phyloP scores from a whole-genome alignment of 2,888 invertebrate genomes.

The Penaeus monodon region DNA sequence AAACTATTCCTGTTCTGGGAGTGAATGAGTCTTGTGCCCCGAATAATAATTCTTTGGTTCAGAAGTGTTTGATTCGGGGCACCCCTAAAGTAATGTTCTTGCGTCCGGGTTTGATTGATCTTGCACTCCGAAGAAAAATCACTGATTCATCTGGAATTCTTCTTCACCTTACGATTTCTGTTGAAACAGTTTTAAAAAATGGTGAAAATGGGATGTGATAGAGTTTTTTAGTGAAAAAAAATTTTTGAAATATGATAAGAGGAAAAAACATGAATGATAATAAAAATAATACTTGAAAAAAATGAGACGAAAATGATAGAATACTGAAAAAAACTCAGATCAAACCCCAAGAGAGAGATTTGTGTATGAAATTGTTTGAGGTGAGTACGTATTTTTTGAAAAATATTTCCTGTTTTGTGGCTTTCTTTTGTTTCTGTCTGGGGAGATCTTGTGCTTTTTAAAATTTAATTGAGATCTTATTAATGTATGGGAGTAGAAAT shows the following conservation, averaged over 20 bases:
- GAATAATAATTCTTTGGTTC: too few relatives aligned
- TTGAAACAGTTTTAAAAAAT: conserved; percentile 42
- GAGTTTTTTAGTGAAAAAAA: neutral
- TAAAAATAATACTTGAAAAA: neutral
- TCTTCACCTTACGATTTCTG: conserved; percentile 49
- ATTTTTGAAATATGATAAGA: too few relatives aligned
- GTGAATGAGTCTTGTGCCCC: too few relatives aligned
- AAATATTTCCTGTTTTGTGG: conserved; percentile 47
- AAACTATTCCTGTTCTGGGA: too few relatives aligned
- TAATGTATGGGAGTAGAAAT: conserved; percentile 24
- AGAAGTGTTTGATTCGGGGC: too few relatives aligned
- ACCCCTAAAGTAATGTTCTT: too few relatives aligned
- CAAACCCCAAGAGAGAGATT: conserved; percentile 50
- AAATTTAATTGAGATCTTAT: conserved; percentile 20
- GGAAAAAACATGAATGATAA: too few relatives aligned
- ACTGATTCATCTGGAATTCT: conserved; percentile 33
- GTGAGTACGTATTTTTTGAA: conserved; percentile 41
- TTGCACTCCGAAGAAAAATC: conserved; percentile 1
- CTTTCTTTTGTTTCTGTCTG: conserved; percentile 20
- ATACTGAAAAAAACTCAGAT: conserved; percentile 25
- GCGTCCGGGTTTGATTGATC: too few relatives aligned
- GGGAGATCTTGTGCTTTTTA: neutral
- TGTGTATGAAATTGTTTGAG: conserved; percentile 35
- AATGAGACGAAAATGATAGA: neutral
- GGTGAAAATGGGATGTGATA: conserved; percentile 20